Conservation (phyloP, 2,888 invertebrate species). For the Microctonus brassicae region DNA sequence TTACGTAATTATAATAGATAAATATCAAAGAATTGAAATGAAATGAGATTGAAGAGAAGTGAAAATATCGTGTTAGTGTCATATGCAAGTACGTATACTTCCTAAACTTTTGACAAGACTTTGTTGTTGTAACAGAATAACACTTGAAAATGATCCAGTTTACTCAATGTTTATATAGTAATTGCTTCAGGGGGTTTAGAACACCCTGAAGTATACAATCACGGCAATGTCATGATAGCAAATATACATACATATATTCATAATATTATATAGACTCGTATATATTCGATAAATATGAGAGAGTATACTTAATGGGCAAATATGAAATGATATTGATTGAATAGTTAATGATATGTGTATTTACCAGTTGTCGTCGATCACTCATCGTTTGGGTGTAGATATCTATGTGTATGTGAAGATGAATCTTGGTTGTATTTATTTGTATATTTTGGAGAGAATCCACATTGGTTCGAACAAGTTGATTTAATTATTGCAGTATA, state of each 20-base stretch:
- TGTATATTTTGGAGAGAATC: no score
- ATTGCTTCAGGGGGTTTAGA: constrained; percentile 41
- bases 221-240: constrained; percentile 17
- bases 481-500: not conserved
- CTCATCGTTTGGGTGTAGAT: no score
- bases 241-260: constrained; percentile 4
- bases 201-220: constrained; percentile 32
- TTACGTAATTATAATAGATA: not conserved
- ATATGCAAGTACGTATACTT: not conserved
- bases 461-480: not conserved
- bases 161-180: constrained; percentile 25
- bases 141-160: constrained; percentile 47
- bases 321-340: no score
- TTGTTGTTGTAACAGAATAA: constrained; percentile 10
- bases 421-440: no score
- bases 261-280: no score
- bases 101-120: not conserved
- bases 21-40: constrained; percentile 39
- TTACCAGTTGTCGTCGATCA: no score
- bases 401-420: no score
- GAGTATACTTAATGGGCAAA: no score
- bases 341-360: no score
- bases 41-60: constrained; percentile 45
- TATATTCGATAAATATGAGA: no score
- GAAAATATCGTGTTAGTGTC: constrained; percentile 11